Conservation (phyloP, 1,140 invertebrate genomes). For the Camponotus floridanus region DNA sequence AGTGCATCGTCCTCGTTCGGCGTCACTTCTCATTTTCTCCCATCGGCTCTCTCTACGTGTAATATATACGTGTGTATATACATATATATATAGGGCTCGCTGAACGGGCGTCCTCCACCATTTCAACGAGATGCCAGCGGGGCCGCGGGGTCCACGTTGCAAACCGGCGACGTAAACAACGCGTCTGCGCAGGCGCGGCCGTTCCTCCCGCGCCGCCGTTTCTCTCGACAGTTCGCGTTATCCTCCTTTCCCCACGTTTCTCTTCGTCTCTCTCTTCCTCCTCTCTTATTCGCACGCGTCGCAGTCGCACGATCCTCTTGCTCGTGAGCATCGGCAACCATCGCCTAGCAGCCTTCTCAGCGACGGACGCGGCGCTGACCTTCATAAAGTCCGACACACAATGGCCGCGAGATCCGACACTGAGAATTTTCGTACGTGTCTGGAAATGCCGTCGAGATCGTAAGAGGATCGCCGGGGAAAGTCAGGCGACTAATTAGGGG, state of each 20-base stretch:
- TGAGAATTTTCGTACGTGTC: conserved; percentile 32
- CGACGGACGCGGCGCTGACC: conserved; percentile 67
- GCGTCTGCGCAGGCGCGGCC: conserved; percentile 77
- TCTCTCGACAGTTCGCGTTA: conserved; percentile 33
- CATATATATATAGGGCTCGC: conserved; percentile 19
- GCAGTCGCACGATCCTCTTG: conserved; percentile 12
- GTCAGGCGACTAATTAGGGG: conserved; percentile 41
- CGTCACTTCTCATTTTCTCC: conserved; percentile 41
- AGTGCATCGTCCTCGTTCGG: conserved; percentile 59
- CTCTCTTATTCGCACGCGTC: conserved; percentile 11
- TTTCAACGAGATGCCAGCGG: conserved; percentile 57
- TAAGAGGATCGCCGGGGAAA: conserved; percentile 8
- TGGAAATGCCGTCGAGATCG: neutral
- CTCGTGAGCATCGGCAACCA: conserved; percentile 63
- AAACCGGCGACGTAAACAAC: conserved; percentile 83
- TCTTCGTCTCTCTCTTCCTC: conserved; percentile 9
- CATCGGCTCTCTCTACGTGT: conserved; percentile 4
- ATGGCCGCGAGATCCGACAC: conserved; percentile 27
- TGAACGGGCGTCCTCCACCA: conserved; percentile 65
- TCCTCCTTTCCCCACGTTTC: conserved; percentile 35
- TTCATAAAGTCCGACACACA: conserved; percentile 67
- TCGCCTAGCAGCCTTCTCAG: conserved; percentile 61
- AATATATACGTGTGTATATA: neutral
- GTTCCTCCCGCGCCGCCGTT: conserved; percentile 57
- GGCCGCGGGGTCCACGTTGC: conserved; percentile 61